These are phyloP conservation scores for Adelges cooleyi DNA, from an alignment of 1,140 invertebrate genomes.

Conservation along the genomic window DNA sequence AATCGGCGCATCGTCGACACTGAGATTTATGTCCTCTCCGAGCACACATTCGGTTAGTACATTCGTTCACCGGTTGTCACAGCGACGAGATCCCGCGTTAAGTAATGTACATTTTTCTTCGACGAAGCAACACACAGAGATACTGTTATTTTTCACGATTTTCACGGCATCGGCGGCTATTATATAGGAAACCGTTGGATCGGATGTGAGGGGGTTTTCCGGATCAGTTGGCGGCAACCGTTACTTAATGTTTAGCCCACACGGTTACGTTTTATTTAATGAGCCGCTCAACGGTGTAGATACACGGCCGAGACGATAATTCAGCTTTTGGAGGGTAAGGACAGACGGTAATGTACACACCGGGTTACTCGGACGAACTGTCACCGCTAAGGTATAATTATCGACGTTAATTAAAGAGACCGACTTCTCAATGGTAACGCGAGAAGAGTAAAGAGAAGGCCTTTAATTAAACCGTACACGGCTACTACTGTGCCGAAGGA, in stretches of 20 bases:
- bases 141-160: too few relatives aligned
- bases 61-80: slow-evolving; percentile 5
- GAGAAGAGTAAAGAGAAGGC: neutral
- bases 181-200: too few relatives aligned
- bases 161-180: too few relatives aligned
- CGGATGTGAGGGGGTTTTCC: too few relatives aligned
- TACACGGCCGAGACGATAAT: neutral
- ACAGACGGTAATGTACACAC: too few relatives aligned
- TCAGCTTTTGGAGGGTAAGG: neutral
- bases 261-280: too few relatives aligned
- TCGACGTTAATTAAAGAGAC: slow-evolving; percentile 19
- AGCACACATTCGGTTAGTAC: slow-evolving; percentile 4
- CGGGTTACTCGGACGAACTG: neutral
- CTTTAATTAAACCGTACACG: slow-evolving; percentile 20
- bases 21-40: neutral
- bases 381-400: slow-evolving; percentile 19
- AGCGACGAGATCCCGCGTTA: too few relatives aligned
- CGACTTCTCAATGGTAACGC: slow-evolving; percentile 5
- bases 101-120: neutral
- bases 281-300: too few relatives aligned
- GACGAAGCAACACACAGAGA: neutral
- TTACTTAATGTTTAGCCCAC: too few relatives aligned
- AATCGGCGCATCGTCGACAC: too few relatives aligned
- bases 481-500: neutral
- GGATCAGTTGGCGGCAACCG: too few relatives aligned